These are phyloP conservation scores for Anagyrus pseudococci DNA, from an alignment of 2,888 invertebrate species.

Conservation along the genomic window DNA sequence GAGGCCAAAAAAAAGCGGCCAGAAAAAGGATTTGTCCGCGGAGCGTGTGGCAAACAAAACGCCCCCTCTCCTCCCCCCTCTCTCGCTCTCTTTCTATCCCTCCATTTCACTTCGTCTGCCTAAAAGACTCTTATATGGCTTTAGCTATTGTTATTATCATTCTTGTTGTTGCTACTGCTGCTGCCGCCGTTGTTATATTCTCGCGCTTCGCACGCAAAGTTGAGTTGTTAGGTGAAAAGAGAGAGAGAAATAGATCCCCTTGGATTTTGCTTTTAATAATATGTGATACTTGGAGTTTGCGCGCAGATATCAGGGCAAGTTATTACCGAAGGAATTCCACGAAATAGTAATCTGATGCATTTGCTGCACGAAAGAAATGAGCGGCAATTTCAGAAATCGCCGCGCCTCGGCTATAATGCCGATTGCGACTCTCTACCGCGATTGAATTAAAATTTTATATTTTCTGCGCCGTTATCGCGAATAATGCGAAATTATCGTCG, in stretches of 20 bases:
- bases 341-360: slow-evolving; percentile 12
- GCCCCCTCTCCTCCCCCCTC: background rate
- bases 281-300: too few species aligned
- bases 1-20: slow-evolving; percentile 28
- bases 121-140: slow-evolving; percentile 31
- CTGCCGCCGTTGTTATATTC: slow-evolving; percentile 11
- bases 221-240: slow-evolving; percentile 34
- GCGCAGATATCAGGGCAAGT: too few species aligned
- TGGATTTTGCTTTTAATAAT: background rate
- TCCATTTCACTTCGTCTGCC: too few species aligned
- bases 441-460: too few species aligned
- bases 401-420: too few species aligned
- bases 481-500: too few species aligned
- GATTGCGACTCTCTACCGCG: too few species aligned
- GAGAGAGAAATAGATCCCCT: too few species aligned
- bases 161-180: slow-evolving; percentile 20
- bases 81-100: too few species aligned
- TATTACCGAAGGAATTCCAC: slow-evolving; percentile 8
- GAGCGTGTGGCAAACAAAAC: slow-evolving; percentile 25
- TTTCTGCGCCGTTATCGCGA: too few species aligned
- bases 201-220: slow-evolving; percentile 28
- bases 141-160: slow-evolving; percentile 35
- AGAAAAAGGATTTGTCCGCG: slow-evolving; percentile 34
- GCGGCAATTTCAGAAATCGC: too few species aligned
- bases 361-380: background rate